Base-by-base conservation (phyloP, 1,140 invertebrate species). In the Drosophila jambulina region DNA sequence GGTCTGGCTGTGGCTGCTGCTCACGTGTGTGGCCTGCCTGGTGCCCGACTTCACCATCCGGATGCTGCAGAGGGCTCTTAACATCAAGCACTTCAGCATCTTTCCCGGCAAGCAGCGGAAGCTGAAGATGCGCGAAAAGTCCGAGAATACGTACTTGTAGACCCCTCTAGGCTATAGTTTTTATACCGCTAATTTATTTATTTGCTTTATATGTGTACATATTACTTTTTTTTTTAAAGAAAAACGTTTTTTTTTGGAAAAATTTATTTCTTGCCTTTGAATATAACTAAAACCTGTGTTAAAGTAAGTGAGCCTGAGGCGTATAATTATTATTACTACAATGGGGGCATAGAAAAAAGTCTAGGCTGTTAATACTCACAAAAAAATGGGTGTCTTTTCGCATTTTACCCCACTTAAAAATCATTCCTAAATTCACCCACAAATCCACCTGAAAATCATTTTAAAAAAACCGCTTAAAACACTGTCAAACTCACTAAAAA, bases 1-100 rank as follows among this genome's bases (percentile, higher is more conserved):
- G 0, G 95, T 96, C 65, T 96, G 95, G 95, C 78, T 96, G 10
- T 76, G 95, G 6, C 94, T 95, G 3, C 6, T 96, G 0, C 3
- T 96, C 1, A 82, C 95, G 0, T 68, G 94, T 1, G 86, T 95
- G 0, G 90, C 94, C 3, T 94, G 95, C 19, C 93, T 97, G 2
- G 74, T 95, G 19, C 96, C 96, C 0, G 95, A 96, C 78, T 93
- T 93, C 58, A 75, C 94, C 45, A 63, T 93, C 29, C 60, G 80
- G n/a, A 83, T 91, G 78, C 81, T 92, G 13, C 67, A 61, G n/a
- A 60, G 78, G 43, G 82, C 70, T 0, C 49, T 93, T 9, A 87
- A 91, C 12, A 77, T 92, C 51, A 86, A 82, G 45, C 58, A 63
- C 15, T 77, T 88, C 38, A 88, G 60, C 25, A 82, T 93, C 43